Evolutionary conservation across 2,113 vertebrate species (phyloP).

Genomic region (Morone saxatilis): DNA sequence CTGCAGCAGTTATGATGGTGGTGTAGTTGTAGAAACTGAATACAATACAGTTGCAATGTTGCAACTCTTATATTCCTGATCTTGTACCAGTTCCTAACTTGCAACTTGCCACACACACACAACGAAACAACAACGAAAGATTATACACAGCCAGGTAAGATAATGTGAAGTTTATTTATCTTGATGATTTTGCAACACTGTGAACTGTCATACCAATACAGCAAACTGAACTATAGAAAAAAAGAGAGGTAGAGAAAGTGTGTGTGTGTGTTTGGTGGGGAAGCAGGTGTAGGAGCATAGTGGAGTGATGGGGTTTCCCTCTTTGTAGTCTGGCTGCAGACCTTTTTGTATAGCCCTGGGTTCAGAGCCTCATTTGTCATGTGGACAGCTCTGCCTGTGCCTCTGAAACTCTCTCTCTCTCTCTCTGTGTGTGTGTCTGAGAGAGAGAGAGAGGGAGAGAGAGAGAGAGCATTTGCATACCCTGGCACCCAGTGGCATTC

Average conservation of each 20-base stretch:
- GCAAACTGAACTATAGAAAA: not conserved
- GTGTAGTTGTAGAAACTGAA: too few species aligned
- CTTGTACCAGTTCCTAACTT: too few species aligned
- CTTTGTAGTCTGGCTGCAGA: slow-evolving; percentile 45
- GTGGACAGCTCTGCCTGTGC: slow-evolving; percentile 53
- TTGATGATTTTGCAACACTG: not conserved
- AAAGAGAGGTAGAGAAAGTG: not conserved
- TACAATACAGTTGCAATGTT: too few species aligned
- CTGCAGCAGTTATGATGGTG: too few species aligned
- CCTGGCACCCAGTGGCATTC: slow-evolving; percentile 40
- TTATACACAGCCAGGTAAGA: not conserved
- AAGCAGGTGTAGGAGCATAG: slow-evolving; percentile 15
- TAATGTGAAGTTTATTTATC: slow-evolving; percentile 9
- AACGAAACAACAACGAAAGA: too few species aligned
- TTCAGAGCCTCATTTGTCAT: slow-evolving; percentile 70
- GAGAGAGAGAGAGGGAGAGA: too few species aligned
- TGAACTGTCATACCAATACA: not conserved
- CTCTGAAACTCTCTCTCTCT: slow-evolving; percentile 8
- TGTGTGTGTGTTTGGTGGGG: not conserved
- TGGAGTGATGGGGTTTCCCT: slow-evolving; percentile 62
- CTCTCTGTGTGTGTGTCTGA: slow-evolving; percentile 1
- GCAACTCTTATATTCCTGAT: too few species aligned
- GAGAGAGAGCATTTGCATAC: slow-evolving; percentile 46
- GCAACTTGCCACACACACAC: too few species aligned
- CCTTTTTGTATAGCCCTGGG: slow-evolving; percentile 52